A percentile compares a stretch with the other conserved stretches of the same genome.
These are phyloP conservation scores for Callipepla squamata DNA, from an alignment of 2,113 vertebrate genomes.

Conservation along the genomic window DNA sequence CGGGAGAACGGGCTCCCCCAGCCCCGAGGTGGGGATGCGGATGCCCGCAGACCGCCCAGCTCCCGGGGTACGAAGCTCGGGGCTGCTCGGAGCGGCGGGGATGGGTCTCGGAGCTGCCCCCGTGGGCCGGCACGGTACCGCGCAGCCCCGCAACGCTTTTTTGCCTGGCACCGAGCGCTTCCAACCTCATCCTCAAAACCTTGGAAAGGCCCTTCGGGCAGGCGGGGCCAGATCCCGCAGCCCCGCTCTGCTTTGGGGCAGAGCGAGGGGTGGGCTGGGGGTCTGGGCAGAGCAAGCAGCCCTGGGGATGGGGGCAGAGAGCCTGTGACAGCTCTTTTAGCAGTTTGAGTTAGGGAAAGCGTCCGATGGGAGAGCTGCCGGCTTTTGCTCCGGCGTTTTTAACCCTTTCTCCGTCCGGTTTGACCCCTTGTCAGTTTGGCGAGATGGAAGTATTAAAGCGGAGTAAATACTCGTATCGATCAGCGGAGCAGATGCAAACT, in stretches of 20 bases:
- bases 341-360: background rate
- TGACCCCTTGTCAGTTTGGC: constrained; percentile 27
- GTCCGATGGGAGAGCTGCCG: background rate
- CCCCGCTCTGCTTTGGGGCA: background rate
- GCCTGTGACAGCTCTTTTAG: background rate
- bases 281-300: background rate
- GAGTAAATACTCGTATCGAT: constrained; percentile 71
- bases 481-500: constrained; percentile 75
- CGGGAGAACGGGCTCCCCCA: too few relatives aligned
- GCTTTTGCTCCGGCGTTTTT: background rate
- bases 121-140: too few relatives aligned
- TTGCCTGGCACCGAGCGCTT: background rate
- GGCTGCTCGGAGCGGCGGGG: background rate
- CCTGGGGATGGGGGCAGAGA: background rate
- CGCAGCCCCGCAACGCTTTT: background rate
- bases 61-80: accelerated
- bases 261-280: background rate
- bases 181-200: background rate
- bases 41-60: background rate
- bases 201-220: background rate
- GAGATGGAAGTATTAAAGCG: constrained; percentile 20
- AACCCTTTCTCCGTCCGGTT: constrained; percentile 12
- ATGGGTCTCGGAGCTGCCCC: background rate
- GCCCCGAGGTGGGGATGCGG: background rate
- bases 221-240: background rate